Base-by-base conservation (phyloP, 2,797 vertebrate genomes). In the Myoxocephalus aenaeus region DNA sequence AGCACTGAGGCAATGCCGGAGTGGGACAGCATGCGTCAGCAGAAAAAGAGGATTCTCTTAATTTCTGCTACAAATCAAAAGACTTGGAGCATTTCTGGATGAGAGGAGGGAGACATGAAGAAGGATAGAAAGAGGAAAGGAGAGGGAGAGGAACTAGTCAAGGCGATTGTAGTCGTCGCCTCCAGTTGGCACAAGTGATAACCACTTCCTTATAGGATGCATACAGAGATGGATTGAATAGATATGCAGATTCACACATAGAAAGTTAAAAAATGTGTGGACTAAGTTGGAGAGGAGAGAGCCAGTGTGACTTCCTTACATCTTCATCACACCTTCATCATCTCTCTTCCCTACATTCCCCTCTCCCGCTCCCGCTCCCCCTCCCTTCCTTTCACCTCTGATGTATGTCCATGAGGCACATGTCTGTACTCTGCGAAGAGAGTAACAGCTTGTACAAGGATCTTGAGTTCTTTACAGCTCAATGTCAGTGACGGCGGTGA, bases 11-110 rank as follows among this genome's bases (percentile, higher is more conserved):
- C 91, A 92, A 83, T 87, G 86, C 81, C 62, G 42, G 90, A 88
- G 87, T 92, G 91, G 93, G 93, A 88, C 89, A 87, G 84, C 42
- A 81, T 90, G 88, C 86, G 79, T 94, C 92, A 93, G 91, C 90
- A 93, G 86, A 93, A 91, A 90, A 91, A 83, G 88, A 92, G 68
- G 82, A 93, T 92, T 93, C 90, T 92, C 92, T 93, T 94, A 89
- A 92, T 93, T 93, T 92, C 90, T 92, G 93, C 91, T 70, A 83
- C 82, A 89, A 94, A 94, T 94, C 92, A 94, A 95, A 95, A 87
- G 88, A 86, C 81, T 87, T 77, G 78, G 80, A 88, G 89, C 86
- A 75, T 85, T 91, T 87, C 88, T 88, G 89, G 89, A 86, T 91
- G 87, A 86, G 85, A 80, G 62, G 85, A 81, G 67, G 22, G 80